These are phyloP conservation scores for Promerops cafer DNA, from an alignment of 2,113 vertebrate genomes.

Conservation along the genomic window DNA sequence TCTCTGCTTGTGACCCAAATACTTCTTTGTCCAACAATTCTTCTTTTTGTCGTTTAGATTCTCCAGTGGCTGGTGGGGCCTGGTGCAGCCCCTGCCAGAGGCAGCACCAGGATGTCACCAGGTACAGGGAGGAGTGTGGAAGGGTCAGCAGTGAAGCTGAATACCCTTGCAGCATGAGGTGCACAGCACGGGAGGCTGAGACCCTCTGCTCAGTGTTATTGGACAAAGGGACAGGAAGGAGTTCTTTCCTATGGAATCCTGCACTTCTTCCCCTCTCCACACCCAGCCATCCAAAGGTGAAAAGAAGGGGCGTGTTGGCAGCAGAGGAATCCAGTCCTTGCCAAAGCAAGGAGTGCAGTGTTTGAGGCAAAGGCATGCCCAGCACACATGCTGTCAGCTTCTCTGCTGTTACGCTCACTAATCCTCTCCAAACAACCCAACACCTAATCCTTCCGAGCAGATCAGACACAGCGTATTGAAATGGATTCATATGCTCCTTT, in stretches of 20 bases:
- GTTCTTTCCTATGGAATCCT: neutral
- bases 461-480: neutral
- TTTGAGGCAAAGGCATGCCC: neutral
- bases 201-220: neutral
- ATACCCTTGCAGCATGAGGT: neutral
- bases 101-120: neutral
- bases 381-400: neutral
- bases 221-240: neutral
- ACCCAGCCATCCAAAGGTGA: neutral
- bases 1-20: neutral
- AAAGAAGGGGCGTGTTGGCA: neutral
- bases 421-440: constrained; percentile 3
- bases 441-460: constrained; percentile 27
- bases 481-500: neutral
- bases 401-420: neutral
- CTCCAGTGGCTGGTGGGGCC: neutral
- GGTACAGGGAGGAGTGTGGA: neutral
- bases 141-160: neutral
- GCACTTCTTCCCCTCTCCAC: neutral
- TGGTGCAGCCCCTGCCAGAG: neutral
- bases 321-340: neutral
- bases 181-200: neutral
- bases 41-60: neutral
- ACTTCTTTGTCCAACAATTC: neutral
- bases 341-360: neutral